These are phyloP conservation scores for Chlorodrepanis virens DNA, from an alignment of 2,113 vertebrate species.

Conservation along the genomic window DNA sequence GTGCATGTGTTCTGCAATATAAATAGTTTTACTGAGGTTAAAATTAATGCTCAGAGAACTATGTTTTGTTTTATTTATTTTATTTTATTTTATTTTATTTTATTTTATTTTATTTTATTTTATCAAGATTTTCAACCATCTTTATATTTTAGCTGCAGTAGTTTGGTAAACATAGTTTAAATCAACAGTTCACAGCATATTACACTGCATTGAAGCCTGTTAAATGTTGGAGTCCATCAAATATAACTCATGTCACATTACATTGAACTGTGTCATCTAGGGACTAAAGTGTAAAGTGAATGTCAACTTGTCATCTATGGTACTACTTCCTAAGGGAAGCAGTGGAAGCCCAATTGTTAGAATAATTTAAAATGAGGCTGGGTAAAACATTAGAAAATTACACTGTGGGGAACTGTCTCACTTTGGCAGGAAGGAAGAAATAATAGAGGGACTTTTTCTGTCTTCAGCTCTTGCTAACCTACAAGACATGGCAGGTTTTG, in stretches of 20 bases:
- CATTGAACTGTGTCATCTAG: neutral
- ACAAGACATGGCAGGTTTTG: neutral
- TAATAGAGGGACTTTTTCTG: fast-evolving
- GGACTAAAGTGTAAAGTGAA: slow-evolving; percentile 6
- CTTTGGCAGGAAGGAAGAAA: neutral
- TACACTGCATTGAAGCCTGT: neutral
- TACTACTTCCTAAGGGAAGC: slow-evolving; percentile 7
- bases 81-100: neutral
- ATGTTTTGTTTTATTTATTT: neutral
- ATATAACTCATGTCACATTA: slow-evolving; percentile 24
- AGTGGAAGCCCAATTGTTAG: neutral
- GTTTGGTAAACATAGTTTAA: neutral
- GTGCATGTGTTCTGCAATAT: neutral
- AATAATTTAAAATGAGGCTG: slow-evolving; percentile 29
- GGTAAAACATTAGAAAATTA: neutral
- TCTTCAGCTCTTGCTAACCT: neutral
- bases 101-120: neutral
- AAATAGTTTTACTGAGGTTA: neutral
- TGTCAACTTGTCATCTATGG: slow-evolving; percentile 29
- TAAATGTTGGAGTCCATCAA: slow-evolving; percentile 14
- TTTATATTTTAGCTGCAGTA: neutral
- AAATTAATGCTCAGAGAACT: neutral
- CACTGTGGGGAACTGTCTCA: neutral
- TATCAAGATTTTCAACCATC: neutral
- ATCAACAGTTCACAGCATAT: neutral